A percentile compares a stretch with the other conserved stretches of the same genome.
phyloP scores from a whole-genome alignment of 2,888 invertebrate genomes.

The Drosophila dives region DNA sequence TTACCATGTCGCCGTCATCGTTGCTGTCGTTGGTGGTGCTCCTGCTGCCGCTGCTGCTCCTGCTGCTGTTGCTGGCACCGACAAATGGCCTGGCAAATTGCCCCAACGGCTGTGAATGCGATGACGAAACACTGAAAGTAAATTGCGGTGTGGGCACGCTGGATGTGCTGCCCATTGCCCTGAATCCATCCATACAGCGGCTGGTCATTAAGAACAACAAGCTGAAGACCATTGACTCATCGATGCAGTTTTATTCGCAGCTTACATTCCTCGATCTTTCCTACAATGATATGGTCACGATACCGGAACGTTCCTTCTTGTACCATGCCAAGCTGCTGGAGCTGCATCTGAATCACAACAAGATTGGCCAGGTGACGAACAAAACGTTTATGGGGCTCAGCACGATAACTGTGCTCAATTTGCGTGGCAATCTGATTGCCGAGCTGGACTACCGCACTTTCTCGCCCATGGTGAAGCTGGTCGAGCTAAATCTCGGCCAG shows the following conservation, averaged over 20 bases:
- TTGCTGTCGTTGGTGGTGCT: constrained; percentile 28
- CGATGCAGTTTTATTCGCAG: constrained; percentile 94
- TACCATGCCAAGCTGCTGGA: constrained; percentile 93
- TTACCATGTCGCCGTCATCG: constrained; percentile 65
- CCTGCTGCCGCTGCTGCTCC: constrained; percentile 29
- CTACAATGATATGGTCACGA: constrained; percentile 92
- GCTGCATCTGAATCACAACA: constrained; percentile 93
- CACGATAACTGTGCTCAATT: constrained; percentile 91
- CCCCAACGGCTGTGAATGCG: constrained; percentile 94
- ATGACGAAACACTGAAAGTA: constrained; percentile 94
- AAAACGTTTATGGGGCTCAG: constrained; percentile 92
- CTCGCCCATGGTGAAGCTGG: constrained; percentile 90
- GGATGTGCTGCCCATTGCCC: constrained; percentile 94
- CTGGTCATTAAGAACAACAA: constrained; percentile 93
- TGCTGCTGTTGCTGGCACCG: constrained; percentile 46
- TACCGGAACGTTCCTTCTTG: constrained; percentile 91
- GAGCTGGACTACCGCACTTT: constrained; percentile 91
- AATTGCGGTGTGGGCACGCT: constrained; percentile 94
- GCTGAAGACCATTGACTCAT: constrained; percentile 94
- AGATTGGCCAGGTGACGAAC: constrained; percentile 92
- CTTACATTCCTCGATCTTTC: constrained; percentile 94
- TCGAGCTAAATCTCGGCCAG: constrained; percentile 94
- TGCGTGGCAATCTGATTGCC: constrained; percentile 92
- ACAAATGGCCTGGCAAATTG: constrained; percentile 88
- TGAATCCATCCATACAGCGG: constrained; percentile 95